Conservation (phyloP, 2,797 vertebrate genomes). For the Etheostoma perlongum region DNA sequence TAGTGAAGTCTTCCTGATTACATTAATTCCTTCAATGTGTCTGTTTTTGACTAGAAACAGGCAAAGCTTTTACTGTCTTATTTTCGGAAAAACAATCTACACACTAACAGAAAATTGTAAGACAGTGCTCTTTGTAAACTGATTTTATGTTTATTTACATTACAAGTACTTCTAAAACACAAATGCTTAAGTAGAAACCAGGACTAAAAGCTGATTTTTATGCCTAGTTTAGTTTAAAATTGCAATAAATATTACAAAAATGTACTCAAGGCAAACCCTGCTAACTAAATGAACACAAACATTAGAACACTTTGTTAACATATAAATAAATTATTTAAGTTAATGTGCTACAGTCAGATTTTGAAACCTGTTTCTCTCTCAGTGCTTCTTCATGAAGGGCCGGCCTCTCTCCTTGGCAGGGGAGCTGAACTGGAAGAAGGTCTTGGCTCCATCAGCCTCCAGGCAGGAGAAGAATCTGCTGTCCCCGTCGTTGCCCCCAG, state of each 20-base stretch:
- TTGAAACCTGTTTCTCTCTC: conserved; percentile 29
- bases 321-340: too few relatives aligned
- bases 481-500: conserved; percentile 58
- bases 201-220: background rate
- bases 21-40: background rate
- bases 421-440: conserved; percentile 84
- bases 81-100: background rate
- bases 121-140: background rate
- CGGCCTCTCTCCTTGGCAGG: conserved; percentile 65
- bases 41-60: background rate
- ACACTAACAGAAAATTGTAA: background rate
- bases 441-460: conserved; percentile 73
- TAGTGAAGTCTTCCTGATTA: background rate
- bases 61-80: background rate
- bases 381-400: conserved; percentile 66
- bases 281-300: background rate
- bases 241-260: background rate
- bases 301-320: background rate
- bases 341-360: background rate
- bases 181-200: background rate
- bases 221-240: background rate
- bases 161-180: background rate
- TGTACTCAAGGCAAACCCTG: background rate
- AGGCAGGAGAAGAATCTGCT: conserved; percentile 74
- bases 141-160: conserved; percentile 9